Evolutionary conservation across 2,888 invertebrate genomes (phyloP).

Genomic region (Cyclophora punctaria): DNA sequence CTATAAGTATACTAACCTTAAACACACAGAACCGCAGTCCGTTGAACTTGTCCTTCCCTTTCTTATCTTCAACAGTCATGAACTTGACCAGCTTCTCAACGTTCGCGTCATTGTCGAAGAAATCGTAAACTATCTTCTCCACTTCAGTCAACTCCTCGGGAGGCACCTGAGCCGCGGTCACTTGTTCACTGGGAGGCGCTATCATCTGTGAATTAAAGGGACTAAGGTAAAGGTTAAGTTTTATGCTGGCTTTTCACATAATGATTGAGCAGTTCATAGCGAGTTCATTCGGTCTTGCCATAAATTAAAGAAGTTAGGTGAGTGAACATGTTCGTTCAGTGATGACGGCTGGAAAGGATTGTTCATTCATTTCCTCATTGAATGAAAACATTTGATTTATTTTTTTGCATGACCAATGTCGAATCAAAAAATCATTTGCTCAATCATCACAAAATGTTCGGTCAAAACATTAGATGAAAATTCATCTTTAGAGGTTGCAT

Average conservation of each 20-base stretch:
- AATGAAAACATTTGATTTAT: too few species aligned
- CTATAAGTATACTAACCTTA: slow-evolving; percentile 71
- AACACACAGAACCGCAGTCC: slow-evolving; percentile 80
- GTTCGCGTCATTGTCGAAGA: slow-evolving; percentile 79
- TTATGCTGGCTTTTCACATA: background rate
- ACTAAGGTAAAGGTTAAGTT: background rate
- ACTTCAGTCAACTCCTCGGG: slow-evolving; percentile 75
- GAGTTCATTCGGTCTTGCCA: too few species aligned
- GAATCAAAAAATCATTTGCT: too few species aligned
- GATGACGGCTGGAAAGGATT: too few species aligned
- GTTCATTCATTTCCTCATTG: too few species aligned
- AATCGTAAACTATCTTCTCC: slow-evolving; percentile 79
- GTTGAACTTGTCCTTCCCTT: slow-evolving; percentile 88
- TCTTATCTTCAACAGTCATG: slow-evolving; percentile 88
- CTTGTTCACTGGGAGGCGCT: slow-evolving; percentile 80
- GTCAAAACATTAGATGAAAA: too few species aligned
- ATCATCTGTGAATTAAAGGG: slow-evolving; percentile 66
- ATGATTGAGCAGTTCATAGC: background rate
- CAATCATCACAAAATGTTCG: too few species aligned
- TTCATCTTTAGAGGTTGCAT: too few species aligned
- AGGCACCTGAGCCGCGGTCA: slow-evolving; percentile 63
- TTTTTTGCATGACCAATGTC: too few species aligned
- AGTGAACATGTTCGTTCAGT: too few species aligned
- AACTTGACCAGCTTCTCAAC: slow-evolving; percentile 82
- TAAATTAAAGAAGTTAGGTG: background rate